Base-by-base conservation (phyloP, 2,113 vertebrate genomes). In the Rhipidura dahli region DNA sequence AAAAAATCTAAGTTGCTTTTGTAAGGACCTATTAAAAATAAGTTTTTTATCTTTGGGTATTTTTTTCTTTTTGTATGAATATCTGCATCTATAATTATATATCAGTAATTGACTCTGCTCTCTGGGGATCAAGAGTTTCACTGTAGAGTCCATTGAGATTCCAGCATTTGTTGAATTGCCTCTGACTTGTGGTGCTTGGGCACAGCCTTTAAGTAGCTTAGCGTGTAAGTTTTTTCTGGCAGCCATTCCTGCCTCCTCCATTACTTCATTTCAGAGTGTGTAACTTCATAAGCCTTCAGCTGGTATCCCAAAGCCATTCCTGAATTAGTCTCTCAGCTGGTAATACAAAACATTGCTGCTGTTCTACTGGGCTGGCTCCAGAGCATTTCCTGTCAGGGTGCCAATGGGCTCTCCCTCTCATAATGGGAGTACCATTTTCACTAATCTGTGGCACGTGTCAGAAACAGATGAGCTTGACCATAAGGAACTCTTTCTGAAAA, bases 331-430 rank as follows among this genome's bases (percentile, higher is more conserved):
- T 65, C 80, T 94, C 80, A 93, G 27, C 87, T 96, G 73, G 68
- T 93, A 79, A 81, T 77, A 78, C 84, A 94, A 79, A 83, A 42
- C 79, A 50, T 42, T 64, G 49, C 49, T 87, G 71, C 72, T 95
- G 93, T 83, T 90, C 89, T 73, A 96, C 47, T 94, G 87, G 69
- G 94, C 81, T 92, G 72, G 79, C 85, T 97, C 93, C 94, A 96
- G 95, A 96, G 94, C 86, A 95, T 97, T 97, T 96, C 90, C 91
- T 94, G 96, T 95, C 94, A 96, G 76, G 78, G 87, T 96, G 96
- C 95, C 95, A 95, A 76, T 95, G 94, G 88, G 90, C 64, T 96
- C 90, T 94, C 95, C 94, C 83, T 85, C 83, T 90, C 86, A 63
- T 80, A 77, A 83, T 37, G 68, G 90, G 54, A 94, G 87, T 54